A percentile compares a stretch with the other conserved stretches of the same genome.
phyloP scores from a whole-genome alignment of 2,113 vertebrate genomes.

The Misgurnus anguillicaudatus region DNA sequence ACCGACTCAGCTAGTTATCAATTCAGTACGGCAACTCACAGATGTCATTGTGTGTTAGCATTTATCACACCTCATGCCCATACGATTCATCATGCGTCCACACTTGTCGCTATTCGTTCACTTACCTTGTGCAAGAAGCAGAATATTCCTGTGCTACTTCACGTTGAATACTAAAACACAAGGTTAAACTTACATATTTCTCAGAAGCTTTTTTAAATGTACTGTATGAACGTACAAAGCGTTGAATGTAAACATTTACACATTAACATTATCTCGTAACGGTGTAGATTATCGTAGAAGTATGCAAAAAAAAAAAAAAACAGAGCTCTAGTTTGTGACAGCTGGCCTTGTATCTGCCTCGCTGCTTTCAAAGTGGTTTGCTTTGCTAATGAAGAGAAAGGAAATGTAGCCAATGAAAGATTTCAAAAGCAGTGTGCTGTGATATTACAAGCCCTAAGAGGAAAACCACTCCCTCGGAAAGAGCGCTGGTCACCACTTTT shows the following conservation, averaged over 20 bases:
- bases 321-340: background rate
- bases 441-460: constrained; percentile 55
- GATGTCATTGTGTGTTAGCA: constrained; percentile 10
- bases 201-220: background rate
- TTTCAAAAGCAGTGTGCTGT: constrained; percentile 57
- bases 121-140: background rate
- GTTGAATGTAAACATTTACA: no score
- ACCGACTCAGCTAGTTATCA: background rate
- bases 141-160: background rate
- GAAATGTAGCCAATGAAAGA: constrained; percentile 60
- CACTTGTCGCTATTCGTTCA: constrained; percentile 1
- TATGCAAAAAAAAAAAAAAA: no score
- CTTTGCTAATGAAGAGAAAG: constrained; percentile 48
- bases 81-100: constrained; percentile 31
- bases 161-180: background rate
- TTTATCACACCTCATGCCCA: constrained; percentile 17
- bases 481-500: constrained; percentile 5
- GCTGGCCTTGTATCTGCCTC: constrained; percentile 19
- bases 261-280: no score
- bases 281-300: no score
- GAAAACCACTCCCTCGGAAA: constrained; percentile 10
- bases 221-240: no score
- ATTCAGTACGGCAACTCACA: constrained; percentile 10
- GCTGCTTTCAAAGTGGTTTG: background rate
- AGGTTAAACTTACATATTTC: background rate